These are phyloP conservation scores for Dorcus hopei DNA, from an alignment of 2,888 invertebrate species.

Conservation along the genomic window DNA sequence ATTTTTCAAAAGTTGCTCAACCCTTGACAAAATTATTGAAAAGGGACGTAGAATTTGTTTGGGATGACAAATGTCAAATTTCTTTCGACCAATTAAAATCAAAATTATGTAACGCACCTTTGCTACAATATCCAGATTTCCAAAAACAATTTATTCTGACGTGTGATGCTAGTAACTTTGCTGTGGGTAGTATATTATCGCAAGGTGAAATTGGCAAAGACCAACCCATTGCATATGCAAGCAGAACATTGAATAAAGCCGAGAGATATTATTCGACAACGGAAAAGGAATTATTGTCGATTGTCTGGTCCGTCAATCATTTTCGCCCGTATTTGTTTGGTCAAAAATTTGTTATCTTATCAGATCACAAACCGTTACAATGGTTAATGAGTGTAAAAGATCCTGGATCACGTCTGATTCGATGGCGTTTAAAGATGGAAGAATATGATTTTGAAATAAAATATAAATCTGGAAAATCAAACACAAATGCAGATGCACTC, in stretches of 20 bases:
- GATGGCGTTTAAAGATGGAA: slow-evolving; percentile 35
- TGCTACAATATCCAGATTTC: no score
- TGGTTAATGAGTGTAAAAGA: slow-evolving; percentile 38
- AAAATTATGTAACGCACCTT: no score
- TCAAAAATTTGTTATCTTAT: slow-evolving; percentile 36
- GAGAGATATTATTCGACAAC: slow-evolving; percentile 40
- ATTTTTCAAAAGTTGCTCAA: no score
- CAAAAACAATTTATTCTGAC: no score
- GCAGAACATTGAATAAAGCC: slow-evolving; percentile 34
- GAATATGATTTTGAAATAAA: slow-evolving; percentile 37
- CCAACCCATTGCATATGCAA: slow-evolving; percentile 39
- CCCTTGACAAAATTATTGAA: no score
- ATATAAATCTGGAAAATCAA: slow-evolving; percentile 33
- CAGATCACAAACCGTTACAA: slow-evolving; percentile 38
- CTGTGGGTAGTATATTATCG: no score
- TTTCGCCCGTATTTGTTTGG: slow-evolving; percentile 43
- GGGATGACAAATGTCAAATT: no score
- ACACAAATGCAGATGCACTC: slow-evolving; percentile 36
- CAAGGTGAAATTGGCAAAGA: slow-evolving; percentile 22
- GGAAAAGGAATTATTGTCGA: slow-evolving; percentile 41
- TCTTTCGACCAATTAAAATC: no score
- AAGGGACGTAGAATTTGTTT: no score
- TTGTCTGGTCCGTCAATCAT: slow-evolving; percentile 38
- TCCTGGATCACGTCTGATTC: slow-evolving; percentile 30
- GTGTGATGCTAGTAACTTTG: no score